These are phyloP conservation scores for Drosophila flavopinicola DNA, from an alignment of 2,888 invertebrate genomes.

Conservation along the genomic window DNA sequence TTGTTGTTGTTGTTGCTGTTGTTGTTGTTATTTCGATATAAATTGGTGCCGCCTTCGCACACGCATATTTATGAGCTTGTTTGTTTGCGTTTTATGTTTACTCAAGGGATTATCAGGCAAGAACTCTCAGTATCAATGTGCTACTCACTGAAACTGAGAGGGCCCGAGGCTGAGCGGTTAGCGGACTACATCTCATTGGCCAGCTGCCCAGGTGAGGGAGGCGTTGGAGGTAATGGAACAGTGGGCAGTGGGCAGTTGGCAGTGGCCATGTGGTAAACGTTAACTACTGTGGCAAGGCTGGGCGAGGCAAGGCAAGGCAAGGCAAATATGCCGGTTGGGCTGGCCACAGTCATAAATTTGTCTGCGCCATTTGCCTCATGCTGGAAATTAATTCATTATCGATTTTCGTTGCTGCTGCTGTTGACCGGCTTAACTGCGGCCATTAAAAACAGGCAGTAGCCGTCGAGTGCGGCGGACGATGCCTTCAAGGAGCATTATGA, in stretches of 20 bases:
- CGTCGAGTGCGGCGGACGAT: constrained; percentile 27
- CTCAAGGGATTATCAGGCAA: constrained; percentile 45
- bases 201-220: constrained; percentile 3
- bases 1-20: constrained; percentile 4
- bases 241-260: background rate
- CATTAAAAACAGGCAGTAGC: constrained; percentile 43
- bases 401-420: constrained; percentile 53
- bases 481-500: constrained; percentile 70
- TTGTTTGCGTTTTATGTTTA: constrained; percentile 42
- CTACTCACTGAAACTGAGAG: constrained; percentile 31
- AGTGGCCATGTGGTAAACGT: constrained; percentile 44
- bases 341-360: constrained; percentile 66
- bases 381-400: constrained; percentile 74
- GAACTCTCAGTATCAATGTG: constrained; percentile 15
- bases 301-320: constrained; percentile 1
- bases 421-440: constrained; percentile 38
- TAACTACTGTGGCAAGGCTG: constrained; percentile 29
- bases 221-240: too few relatives aligned
- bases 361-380: constrained; percentile 66
- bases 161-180: constrained; percentile 15
- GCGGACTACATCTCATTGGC: too few relatives aligned
- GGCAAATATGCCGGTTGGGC: constrained; percentile 29
- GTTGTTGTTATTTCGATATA: background rate
- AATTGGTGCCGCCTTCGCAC: background rate
- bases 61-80: constrained; percentile 46